Evolutionary conservation across 2,113 vertebrate genomes (phyloP).

Genomic region (Chaetorhynchus papuensis): DNA sequence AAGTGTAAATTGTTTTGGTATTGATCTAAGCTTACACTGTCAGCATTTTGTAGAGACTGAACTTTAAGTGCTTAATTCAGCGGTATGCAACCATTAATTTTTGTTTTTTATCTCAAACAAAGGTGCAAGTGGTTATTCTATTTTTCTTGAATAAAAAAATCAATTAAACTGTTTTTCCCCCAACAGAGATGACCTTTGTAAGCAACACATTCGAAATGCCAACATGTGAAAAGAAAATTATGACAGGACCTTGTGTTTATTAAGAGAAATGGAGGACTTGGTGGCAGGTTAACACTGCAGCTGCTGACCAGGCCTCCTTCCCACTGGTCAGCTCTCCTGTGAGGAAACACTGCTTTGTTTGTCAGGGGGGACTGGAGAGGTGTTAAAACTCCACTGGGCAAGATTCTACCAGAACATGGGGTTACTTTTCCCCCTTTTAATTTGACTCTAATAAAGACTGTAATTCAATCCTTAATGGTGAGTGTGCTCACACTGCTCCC

Average conservation of each 20-base stretch:
- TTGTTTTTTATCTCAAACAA: constrained; percentile 61
- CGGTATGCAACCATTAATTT: constrained; percentile 67
- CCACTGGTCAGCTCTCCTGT: neutral
- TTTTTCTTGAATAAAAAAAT: constrained; percentile 65
- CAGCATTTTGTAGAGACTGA: constrained; percentile 67
- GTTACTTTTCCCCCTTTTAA: neutral
- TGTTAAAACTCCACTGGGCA: neutral
- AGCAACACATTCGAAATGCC: constrained; percentile 65
- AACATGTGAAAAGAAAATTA: constrained; percentile 21
- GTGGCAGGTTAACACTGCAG: neutral
- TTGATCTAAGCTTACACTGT: constrained; percentile 66
- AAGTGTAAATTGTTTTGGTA: constrained; percentile 67
- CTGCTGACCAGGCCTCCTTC: neutral
- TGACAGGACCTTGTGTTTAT: neutral
- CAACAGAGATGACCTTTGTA: constrained; percentile 1
- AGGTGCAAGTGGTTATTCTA: constrained; percentile 51
- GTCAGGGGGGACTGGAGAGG: neutral
- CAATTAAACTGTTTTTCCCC: constrained; percentile 25
- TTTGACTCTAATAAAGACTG: neutral
- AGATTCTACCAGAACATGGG: neutral
- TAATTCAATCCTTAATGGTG: neutral
- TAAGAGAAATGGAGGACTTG: neutral
- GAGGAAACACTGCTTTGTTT: neutral
- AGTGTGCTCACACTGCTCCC: neutral
- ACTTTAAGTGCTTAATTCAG: constrained; percentile 74